Evolutionary conservation across 2,113 vertebrate genomes (phyloP), one percentile per base, ranked within the genome.

Genomic region (Mixornis gularis): DNA sequence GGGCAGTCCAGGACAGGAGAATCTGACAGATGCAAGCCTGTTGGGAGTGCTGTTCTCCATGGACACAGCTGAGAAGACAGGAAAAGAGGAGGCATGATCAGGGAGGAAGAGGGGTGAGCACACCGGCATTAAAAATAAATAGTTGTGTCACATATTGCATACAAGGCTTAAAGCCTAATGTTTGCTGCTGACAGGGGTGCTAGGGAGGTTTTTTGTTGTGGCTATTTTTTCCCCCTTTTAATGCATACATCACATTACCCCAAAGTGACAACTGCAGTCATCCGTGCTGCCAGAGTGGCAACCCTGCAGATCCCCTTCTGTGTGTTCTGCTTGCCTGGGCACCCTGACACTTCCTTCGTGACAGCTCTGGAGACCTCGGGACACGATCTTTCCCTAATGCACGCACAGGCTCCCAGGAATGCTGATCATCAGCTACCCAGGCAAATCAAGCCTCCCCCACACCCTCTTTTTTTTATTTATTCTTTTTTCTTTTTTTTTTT

Each of bases 281-380:
- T 90, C 80, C 53, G 20, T 92, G 62, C 82, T 13, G 66, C 32
- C 77, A 59, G 73, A 89, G 89, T 4, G 0, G 93, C 87, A 89
- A 32, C 85, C 81, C 87, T 65, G 93, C 89, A 62, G 90, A 87
- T 94, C 73, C 80, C 95, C 88, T 79, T 79, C 86, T 94, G 96
- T 62, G 86, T 51, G 4, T 95, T 96, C 93, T 95, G 95, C 96
- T 93, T 94, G 72, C 86, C 86, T 95, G 95, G 89, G 83, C 95
- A 94, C 73, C 87, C 73, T 95, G 92, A 93, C 58, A 8, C 83
- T 49, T 92, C 83, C 92, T 89, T 95, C 2, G 0, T 95, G 95
- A 95, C 95, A 95, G 93, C 70, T 90, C 92, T 71, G 86, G 58
- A 56, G 58, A 87, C 92, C 90, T 79, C 9, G 30, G 91, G 83